A percentile compares a stretch with the other conserved stretches of the same genome.
These are phyloP conservation scores for Amphipyra berbera DNA, from an alignment of 2,888 invertebrate species.

Conservation along the genomic window DNA sequence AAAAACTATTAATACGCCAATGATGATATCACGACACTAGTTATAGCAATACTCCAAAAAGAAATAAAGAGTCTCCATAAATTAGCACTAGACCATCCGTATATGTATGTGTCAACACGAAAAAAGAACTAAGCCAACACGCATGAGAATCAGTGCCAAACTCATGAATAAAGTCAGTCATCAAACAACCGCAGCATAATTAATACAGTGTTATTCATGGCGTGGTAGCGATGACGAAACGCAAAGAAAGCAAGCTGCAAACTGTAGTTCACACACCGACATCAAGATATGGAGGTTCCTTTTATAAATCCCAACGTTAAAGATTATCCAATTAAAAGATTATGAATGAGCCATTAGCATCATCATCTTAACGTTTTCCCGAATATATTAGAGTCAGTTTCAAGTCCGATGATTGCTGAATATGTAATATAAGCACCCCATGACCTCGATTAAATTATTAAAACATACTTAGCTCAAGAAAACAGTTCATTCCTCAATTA, in stretches of 20 bases:
- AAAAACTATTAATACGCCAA: neutral
- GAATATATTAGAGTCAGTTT: too few relatives aligned
- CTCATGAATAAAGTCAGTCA: conserved; percentile 76
- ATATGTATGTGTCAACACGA: conserved; percentile 53
- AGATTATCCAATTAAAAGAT: neutral
- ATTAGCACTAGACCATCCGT: conserved; percentile 50
- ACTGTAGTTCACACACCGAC: conserved; percentile 67
- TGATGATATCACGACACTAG: conserved; percentile 39
- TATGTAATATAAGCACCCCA: too few relatives aligned
- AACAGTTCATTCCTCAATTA: too few relatives aligned
- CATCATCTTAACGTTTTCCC: too few relatives aligned
- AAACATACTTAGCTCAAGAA: too few relatives aligned
- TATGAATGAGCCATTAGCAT: too few relatives aligned
- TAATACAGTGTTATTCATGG: conserved; percentile 77
- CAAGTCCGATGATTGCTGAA: too few relatives aligned
- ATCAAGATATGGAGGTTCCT: conserved; percentile 67
- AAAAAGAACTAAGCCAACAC: conserved; percentile 53
- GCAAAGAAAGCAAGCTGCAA: conserved; percentile 74
- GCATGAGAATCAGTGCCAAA: conserved; percentile 66
- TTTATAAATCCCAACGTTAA: conserved; percentile 24
- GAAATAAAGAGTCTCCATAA: conserved; percentile 39
- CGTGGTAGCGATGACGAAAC: conserved; percentile 74
- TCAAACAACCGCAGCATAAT: conserved; percentile 76
- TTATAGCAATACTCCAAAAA: conserved; percentile 24
- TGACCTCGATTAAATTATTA: too few relatives aligned